Conservation (phyloP, 2,113 vertebrate genomes). For the Numenius arquata region DNA sequence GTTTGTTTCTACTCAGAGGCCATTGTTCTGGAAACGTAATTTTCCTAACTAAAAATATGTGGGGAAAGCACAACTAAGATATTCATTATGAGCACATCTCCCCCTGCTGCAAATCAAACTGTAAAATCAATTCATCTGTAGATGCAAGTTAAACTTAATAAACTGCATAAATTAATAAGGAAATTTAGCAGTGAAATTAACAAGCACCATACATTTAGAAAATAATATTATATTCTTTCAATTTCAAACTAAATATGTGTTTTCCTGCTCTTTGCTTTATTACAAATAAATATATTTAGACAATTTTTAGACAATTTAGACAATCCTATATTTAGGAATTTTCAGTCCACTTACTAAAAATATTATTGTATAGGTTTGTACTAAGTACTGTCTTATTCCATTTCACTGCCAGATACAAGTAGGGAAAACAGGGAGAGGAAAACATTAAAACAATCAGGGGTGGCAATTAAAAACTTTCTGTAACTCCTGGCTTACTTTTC, state of each 20-base stretch:
- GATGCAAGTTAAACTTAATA: conserved; percentile 1
- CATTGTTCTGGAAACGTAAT: background rate
- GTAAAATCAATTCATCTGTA: background rate
- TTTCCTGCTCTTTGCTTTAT: background rate
- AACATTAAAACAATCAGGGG: background rate
- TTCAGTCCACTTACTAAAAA: background rate
- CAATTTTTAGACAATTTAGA: too few species aligned
- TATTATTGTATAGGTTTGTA: background rate
- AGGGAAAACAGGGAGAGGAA: background rate
- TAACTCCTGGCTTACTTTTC: background rate
- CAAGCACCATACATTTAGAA: background rate
- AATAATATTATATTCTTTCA: background rate
- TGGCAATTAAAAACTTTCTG: background rate
- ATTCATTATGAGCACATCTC: background rate
- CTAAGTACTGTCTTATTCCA: background rate
- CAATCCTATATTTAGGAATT: too few species aligned
- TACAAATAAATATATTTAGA: background rate
- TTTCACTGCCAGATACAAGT: background rate
- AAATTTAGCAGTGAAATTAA: background rate
- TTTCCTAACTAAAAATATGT: background rate
- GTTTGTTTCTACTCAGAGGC: background rate
- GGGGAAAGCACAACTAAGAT: background rate
- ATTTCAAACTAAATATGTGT: background rate
- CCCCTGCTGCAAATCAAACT: conserved; percentile 26
- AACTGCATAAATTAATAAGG: conserved; percentile 6